These are phyloP conservation scores for Limonius californicus DNA, from an alignment of 1,140 invertebrate genomes.

Conservation along the genomic window DNA sequence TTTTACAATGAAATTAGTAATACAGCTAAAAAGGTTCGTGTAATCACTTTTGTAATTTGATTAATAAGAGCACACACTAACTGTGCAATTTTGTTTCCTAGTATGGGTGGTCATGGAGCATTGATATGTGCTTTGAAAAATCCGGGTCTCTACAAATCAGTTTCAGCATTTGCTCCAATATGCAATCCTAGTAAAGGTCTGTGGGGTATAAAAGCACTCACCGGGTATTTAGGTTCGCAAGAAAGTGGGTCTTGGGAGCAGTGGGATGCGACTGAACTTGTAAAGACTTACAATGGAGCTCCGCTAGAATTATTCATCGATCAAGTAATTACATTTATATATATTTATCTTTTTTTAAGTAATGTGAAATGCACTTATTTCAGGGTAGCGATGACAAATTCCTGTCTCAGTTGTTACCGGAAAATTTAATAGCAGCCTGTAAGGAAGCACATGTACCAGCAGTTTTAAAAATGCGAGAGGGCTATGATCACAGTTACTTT, in stretches of 20 bases:
- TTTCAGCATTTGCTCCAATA: conserved; percentile 97
- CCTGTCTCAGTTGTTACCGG: conserved; percentile 77
- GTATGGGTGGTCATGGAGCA: conserved; percentile 98
- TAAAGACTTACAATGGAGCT: conserved; percentile 81
- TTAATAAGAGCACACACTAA: no score
- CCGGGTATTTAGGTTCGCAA: conserved; percentile 76
- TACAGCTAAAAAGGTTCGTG: no score
- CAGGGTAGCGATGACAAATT: conserved; percentile 85
- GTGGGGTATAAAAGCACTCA: conserved; percentile 89
- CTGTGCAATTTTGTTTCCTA: no score
- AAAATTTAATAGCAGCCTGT: conserved; percentile 74
- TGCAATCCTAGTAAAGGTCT: conserved; percentile 79
- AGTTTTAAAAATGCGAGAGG: conserved; percentile 74
- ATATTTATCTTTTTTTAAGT: not conserved
- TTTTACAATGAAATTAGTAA: not conserved
- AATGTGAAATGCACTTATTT: conserved; percentile 31
- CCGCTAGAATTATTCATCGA: conserved; percentile 83
- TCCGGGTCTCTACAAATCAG: conserved; percentile 83
- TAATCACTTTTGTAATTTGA: not conserved
- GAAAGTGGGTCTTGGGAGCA: conserved; percentile 67
- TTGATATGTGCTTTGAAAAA: conserved; percentile 89
- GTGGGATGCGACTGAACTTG: conserved; percentile 86
- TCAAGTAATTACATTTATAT: conserved; percentile 66
- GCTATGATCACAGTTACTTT: conserved; percentile 96
- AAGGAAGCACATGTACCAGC: conserved; percentile 67